Evolutionary conservation across 2,888 invertebrate species (phyloP).

Genomic region (Dioctria rufipes): DNA sequence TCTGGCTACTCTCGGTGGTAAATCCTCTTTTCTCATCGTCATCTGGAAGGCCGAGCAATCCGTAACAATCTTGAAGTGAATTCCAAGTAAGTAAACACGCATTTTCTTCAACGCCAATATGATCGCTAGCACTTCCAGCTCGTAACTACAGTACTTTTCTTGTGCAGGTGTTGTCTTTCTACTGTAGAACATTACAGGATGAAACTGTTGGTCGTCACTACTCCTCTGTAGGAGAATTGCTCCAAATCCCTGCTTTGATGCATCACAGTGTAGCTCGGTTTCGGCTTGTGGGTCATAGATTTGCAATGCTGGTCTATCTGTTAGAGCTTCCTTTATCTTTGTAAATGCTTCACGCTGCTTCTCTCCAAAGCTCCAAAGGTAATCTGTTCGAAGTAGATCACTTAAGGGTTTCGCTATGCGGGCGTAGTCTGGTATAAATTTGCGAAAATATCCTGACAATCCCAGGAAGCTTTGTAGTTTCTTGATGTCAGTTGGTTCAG

Average conservation of each 20-base stretch:
- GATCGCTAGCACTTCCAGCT: slow-evolving; percentile 60
- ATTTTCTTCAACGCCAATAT: slow-evolving; percentile 46
- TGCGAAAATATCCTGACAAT: slow-evolving; percentile 60
- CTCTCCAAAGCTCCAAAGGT: slow-evolving; percentile 53
- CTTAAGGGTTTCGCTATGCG: slow-evolving; percentile 60
- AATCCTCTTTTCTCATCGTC: too few species aligned
- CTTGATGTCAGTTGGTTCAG: slow-evolving; percentile 61
- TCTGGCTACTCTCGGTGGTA: too few species aligned
- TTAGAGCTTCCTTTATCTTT: slow-evolving; percentile 55
- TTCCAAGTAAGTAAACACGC: too few species aligned
- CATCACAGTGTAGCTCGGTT: slow-evolving; percentile 61
- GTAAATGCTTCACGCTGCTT: slow-evolving; percentile 54
- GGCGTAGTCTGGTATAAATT: slow-evolving; percentile 10
- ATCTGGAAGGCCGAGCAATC: too few species aligned
- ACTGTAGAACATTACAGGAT: slow-evolving; percentile 55
- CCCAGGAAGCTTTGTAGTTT: slow-evolving; percentile 63
- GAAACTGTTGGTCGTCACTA: slow-evolving; percentile 52
- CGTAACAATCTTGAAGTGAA: too few species aligned
- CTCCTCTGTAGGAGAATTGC: slow-evolving; percentile 59
- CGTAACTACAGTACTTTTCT: slow-evolving; percentile 63
- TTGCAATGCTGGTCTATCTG: slow-evolving; percentile 55
- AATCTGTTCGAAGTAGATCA: neutral
- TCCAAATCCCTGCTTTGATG: slow-evolving; percentile 59
- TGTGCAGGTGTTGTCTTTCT: slow-evolving; percentile 59
- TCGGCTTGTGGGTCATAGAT: slow-evolving; percentile 57